Evolutionary conservation across 2,888 invertebrate species (phyloP).

Genomic region (Lepidochrysops patricia): DNA sequence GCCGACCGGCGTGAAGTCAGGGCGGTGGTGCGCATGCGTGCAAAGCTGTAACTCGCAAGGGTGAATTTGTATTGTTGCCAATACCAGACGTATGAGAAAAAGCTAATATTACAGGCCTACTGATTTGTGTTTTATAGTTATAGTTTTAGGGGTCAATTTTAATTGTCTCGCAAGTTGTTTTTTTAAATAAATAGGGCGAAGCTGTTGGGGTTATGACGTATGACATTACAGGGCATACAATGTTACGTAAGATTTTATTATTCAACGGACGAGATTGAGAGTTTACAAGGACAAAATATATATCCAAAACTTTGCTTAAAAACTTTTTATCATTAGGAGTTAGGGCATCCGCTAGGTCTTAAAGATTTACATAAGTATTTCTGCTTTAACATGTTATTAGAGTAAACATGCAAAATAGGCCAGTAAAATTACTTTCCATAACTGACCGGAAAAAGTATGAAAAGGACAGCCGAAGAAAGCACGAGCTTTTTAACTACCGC

Average conservation of each 20-base stretch:
- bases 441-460: no score
- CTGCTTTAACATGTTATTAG: no score
- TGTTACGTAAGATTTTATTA: slow-evolving; percentile 7
- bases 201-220: slow-evolving; percentile 36
- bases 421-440: no score
- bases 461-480: no score
- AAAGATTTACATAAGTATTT: no score
- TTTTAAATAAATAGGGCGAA: slow-evolving; percentile 29
- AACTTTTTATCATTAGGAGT: no score
- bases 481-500: background rate
- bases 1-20: slow-evolving; percentile 51
- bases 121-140: slow-evolving; percentile 34
- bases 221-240: slow-evolving; percentile 46
- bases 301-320: background rate
- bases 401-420: no score
- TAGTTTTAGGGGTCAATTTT: slow-evolving; percentile 38
- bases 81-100: slow-evolving; percentile 46
- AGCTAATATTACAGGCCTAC: slow-evolving; percentile 32
- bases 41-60: slow-evolving; percentile 43
- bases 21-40: slow-evolving; percentile 52
- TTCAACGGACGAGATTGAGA: background rate
- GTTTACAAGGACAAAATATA: background rate
- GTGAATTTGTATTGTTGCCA: slow-evolving; percentile 59
- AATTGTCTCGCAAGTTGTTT: slow-evolving; percentile 20
- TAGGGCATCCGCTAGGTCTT: no score